These are phyloP conservation scores for Falco biarmicus DNA, from an alignment of 2,797 vertebrate species.

Conservation along the genomic window DNA sequence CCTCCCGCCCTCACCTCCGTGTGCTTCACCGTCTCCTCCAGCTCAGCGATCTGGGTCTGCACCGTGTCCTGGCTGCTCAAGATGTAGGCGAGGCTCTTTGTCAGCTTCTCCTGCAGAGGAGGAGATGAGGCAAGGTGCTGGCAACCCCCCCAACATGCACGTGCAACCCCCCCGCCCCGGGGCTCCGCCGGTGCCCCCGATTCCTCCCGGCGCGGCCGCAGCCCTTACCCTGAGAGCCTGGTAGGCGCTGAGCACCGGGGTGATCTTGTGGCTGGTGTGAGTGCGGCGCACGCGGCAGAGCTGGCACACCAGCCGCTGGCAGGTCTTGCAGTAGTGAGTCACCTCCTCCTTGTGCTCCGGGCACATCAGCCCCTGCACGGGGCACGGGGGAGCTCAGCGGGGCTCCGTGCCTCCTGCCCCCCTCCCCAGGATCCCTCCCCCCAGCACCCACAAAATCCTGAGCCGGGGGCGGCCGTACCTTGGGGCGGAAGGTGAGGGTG, in stretches of 20 bases:
- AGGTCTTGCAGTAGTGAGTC: conserved; percentile 93
- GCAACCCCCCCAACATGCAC: neutral
- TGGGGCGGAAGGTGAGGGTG: conserved; percentile 93
- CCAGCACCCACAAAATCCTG: neutral
- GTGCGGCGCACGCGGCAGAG: conserved; percentile 90
- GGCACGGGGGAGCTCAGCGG: neutral
- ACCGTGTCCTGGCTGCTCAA: conserved; percentile 92
- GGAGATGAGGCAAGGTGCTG: neutral
- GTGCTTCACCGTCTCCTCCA: conserved; percentile 91
- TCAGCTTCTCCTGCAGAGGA: conserved; percentile 88
- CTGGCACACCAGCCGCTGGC: conserved; percentile 90
- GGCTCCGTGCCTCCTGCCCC: rapidly evolving
- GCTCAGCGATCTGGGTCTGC: conserved; percentile 90
- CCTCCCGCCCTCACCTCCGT: conserved; percentile 84
- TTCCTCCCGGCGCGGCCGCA: neutral
- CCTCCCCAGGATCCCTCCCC: no score
- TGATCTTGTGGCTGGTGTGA: conserved; percentile 93
- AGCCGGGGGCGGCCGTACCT: conserved; percentile 76
- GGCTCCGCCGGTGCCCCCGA: neutral
- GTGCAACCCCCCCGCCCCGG: neutral
- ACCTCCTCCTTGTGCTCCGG: conserved; percentile 94
- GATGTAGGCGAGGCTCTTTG: conserved; percentile 90
- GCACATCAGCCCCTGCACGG: conserved; percentile 87
- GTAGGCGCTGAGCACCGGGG: conserved; percentile 90
- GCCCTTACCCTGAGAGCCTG: conserved; percentile 91